Conservation (phyloP, 2,888 invertebrate species). For the Diplolepis rosae region DNA sequence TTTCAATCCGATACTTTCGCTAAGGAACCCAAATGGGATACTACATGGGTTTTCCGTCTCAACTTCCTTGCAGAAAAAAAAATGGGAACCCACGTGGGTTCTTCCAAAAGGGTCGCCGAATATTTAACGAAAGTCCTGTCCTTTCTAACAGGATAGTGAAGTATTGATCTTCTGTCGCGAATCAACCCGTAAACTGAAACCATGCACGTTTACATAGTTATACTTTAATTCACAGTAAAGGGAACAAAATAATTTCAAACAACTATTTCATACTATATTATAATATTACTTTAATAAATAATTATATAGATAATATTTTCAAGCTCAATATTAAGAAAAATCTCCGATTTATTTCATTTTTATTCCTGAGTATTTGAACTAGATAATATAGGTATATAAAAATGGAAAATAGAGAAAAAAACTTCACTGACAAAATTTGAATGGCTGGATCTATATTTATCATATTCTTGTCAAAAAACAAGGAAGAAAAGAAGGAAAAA, state of each 20-base stretch:
- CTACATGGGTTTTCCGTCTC: too few species aligned
- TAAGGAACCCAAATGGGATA: too few species aligned
- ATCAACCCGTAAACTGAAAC: slow-evolving; percentile 55
- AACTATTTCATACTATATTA: too few species aligned
- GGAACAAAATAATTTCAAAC: too few species aligned
- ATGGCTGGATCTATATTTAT: neutral
- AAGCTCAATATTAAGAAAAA: too few species aligned
- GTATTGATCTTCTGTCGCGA: slow-evolving; percentile 58
- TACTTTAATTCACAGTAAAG: neutral
- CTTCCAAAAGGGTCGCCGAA: neutral
- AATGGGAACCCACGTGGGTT: too few species aligned
- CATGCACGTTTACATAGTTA: slow-evolving; percentile 45
- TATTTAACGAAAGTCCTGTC: neutral
- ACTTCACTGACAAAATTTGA: neutral
- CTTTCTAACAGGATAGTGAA: neutral
- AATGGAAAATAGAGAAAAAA: neutral
- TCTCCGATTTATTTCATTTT: too few species aligned
- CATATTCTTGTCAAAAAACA: neutral
- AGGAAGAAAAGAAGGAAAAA: neutral
- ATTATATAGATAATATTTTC: too few species aligned
- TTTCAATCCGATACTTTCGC: too few species aligned
- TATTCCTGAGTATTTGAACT: neutral
- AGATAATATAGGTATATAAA: too few species aligned
- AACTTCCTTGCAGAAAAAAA: too few species aligned
- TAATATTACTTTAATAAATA: too few species aligned